Evolutionary conservation across 1,140 invertebrate genomes (phyloP).

Genomic region (Bombus superbus): DNA sequence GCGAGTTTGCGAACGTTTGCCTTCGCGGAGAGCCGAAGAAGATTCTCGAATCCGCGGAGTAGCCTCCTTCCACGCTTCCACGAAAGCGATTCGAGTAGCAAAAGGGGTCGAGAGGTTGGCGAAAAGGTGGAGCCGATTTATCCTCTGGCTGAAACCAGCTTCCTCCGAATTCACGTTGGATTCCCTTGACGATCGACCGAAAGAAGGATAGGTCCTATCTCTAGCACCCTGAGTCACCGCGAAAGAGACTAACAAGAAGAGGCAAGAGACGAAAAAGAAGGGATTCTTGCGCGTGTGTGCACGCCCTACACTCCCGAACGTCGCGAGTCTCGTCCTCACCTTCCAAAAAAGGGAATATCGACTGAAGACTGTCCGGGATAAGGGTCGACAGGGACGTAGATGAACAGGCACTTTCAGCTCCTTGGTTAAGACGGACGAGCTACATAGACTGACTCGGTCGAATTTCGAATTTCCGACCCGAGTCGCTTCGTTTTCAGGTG

Average conservation of each 20-base stretch:
- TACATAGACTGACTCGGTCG: slow-evolving; percentile 2
- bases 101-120: slow-evolving; percentile 54
- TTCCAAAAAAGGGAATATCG: slow-evolving; percentile 37
- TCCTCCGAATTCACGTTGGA: slow-evolving; percentile 55
- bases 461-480: slow-evolving; percentile 18
- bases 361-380: slow-evolving; percentile 6
- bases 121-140: slow-evolving; percentile 67
- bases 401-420: slow-evolving; percentile 43
- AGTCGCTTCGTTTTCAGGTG: too few species aligned
- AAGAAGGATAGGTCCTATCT: slow-evolving; percentile 28
- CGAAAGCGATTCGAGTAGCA: slow-evolving; percentile 47
- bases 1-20: neutral
- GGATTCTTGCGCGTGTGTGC: neutral
- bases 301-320: neutral
- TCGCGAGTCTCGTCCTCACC: slow-evolving; percentile 26
- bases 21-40: neutral
- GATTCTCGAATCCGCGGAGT: slow-evolving; percentile 31
- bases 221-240: slow-evolving; percentile 16
- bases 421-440: slow-evolving; percentile 13
- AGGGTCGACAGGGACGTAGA: slow-evolving; percentile 46
- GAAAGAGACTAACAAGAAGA: neutral
- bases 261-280: neutral
- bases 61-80: slow-evolving; percentile 36
- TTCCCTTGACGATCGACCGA: slow-evolving; percentile 48
- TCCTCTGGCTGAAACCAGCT: slow-evolving; percentile 28